Evolutionary conservation across 2,797 vertebrate genomes (phyloP), one percentile per base, ranked within the genome.

Genomic region (Leptodactylus fallax): DNA sequence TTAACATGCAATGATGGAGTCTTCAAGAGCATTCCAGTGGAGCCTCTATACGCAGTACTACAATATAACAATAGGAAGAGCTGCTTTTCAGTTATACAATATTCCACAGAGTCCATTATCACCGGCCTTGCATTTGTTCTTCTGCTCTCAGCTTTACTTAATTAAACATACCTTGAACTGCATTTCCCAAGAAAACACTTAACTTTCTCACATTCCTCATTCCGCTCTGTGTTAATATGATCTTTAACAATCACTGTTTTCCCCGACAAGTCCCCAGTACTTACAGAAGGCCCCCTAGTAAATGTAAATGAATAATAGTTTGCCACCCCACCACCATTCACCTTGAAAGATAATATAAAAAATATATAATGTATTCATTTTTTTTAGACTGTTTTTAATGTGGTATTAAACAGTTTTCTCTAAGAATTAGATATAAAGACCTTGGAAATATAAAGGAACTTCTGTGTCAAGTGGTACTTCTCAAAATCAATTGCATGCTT

Each of bases 181-280:
- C 87, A 91, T 92, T 79, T 91, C 87, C 91, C 90, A 90, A 91
- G 90, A 89, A 90, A 91, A 79, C 92, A 91, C 91, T 91, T 91
- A 89, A 93, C 90, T 84, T 87, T 90, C 51, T 90, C 36, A 87
- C 92, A 91, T 90, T 94, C 91, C 79, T 85, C 86, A 86, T 91
- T 90, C 80, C 92, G 91, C 89, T 93, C 91, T 78, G 89, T 90
- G 86, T 87, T 89, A 90, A 91, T 90, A 88, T 91, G 89, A 91
- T 93, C 92, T 90, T 92, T 94, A 89, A 89, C 81, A 77, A 90
- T 91, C 90, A 93, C 87, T 51, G 92, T 92, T 92, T 91, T 94
- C 91, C 90, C 93, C 88, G 92, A 92, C 84, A 89, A 93, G 55
- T 93, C 92, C 90, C 92, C 90, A 53, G 93, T 85, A 89, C 90